Percentiles rank a stretch among this genome's conserved stretches.
These are phyloP conservation scores for Indicator maculatus DNA, from an alignment of 2,113 vertebrate genomes.

Conservation along the genomic window DNA sequence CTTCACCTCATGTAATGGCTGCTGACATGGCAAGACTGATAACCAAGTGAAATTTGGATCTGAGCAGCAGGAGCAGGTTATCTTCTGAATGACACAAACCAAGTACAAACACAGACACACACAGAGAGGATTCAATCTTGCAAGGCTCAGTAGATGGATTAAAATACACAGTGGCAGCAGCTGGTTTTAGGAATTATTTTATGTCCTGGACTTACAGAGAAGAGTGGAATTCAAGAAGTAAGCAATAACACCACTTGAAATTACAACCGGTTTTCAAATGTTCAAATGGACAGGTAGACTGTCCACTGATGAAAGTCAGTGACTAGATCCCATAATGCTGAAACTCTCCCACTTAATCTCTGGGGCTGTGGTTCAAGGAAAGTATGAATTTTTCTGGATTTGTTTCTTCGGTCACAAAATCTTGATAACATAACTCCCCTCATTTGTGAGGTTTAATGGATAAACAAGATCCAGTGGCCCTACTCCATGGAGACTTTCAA, in stretches of 20 bases:
- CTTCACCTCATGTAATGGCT: not conserved
- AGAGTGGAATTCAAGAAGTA: not conserved
- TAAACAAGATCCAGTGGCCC: not conserved
- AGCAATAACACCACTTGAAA: not conserved
- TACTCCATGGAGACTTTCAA: not conserved
- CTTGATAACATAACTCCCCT: not conserved
- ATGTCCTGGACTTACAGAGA: not conserved
- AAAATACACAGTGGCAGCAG: not conserved
- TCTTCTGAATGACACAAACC: not conserved
- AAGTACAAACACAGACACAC: not conserved
- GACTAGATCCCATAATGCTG: not conserved
- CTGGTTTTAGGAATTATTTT: not conserved
- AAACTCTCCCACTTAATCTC: not conserved
- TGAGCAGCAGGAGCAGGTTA: not conserved
- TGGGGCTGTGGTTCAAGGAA: not conserved
- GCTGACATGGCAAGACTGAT: not conserved
- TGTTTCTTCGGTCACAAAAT: not conserved
- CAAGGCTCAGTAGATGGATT: not conserved
- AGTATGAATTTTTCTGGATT: not conserved
- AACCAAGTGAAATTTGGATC: not conserved
- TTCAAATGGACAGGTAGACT: not conserved
- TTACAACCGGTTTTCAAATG: not conserved
- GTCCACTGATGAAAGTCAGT: not conserved
- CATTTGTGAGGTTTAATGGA: not conserved
- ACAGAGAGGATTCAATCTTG: not conserved